Percentiles rank a stretch among this genome's conserved stretches.
These are phyloP conservation scores for Pseudomugil tenellus DNA, from an alignment of 2,797 vertebrate genomes.

Conservation along the genomic window DNA sequence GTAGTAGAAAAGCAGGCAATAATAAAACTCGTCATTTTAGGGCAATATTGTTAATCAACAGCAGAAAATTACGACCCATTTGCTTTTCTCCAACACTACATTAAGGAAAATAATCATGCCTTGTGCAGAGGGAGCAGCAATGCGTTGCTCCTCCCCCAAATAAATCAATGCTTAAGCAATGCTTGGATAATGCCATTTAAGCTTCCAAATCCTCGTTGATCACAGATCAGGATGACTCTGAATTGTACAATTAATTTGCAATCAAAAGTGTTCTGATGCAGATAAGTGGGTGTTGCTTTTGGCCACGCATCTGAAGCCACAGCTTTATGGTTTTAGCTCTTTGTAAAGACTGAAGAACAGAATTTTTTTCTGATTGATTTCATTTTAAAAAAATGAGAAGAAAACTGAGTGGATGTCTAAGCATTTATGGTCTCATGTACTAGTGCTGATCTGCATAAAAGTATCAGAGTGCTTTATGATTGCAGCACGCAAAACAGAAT, in stretches of 20 bases:
- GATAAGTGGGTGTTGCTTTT: conserved; percentile 6
- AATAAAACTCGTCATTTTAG: not conserved
- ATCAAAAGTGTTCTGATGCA: not conserved
- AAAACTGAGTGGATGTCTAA: conserved; percentile 19
- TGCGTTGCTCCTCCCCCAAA: conserved; percentile 12
- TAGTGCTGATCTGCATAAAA: conserved; percentile 32
- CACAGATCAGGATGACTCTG: conserved; percentile 22
- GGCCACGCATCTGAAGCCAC: not conserved
- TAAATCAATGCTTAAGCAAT: conserved; percentile 41
- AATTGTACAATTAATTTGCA: conserved; percentile 27
- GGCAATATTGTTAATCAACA: not conserved
- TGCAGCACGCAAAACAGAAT: conserved; percentile 20
- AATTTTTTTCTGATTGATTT: conserved; percentile 26
- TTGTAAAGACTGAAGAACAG: conserved; percentile 1
- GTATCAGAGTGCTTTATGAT: conserved; percentile 21
- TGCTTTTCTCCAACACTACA: not conserved
- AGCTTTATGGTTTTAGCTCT: not conserved
- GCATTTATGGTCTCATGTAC: conserved; percentile 37
- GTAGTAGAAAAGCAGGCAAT: not conserved
- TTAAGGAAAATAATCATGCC: not conserved
- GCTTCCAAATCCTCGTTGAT: conserved; percentile 40
- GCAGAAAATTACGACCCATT: not conserved
- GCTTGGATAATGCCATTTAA: conserved; percentile 41
- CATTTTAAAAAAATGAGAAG: conserved; percentile 13
- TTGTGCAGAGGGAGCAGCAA: not conserved